A percentile compares a stretch with the other conserved stretches of the same genome.
Evolutionary conservation across 2,113 vertebrate species (phyloP).

Genomic region (Lutjanus erythropterus): DNA sequence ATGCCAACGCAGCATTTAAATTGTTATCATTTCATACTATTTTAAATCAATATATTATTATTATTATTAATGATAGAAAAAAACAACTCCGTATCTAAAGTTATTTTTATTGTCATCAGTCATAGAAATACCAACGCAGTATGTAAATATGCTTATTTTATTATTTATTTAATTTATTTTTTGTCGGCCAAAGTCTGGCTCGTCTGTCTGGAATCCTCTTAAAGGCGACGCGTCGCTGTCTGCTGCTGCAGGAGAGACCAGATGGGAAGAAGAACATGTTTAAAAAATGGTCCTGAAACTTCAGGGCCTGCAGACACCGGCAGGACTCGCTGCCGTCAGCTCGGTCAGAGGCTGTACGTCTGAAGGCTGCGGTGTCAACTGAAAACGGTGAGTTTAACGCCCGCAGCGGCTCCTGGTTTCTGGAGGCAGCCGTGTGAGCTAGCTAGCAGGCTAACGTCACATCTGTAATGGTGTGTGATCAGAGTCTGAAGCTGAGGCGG

Average conservation of each 20-base stretch:
- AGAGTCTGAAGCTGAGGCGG: constrained; percentile 1
- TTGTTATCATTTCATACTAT: neutral
- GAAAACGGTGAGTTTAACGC: constrained; percentile 59
- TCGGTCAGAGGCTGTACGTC: neutral
- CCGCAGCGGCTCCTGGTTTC: neutral
- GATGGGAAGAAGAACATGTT: constrained; percentile 29
- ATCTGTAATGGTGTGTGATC: constrained; percentile 37
- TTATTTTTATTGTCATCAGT: too few species aligned
- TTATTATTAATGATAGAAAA: too few species aligned
- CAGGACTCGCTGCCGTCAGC: constrained; percentile 40
- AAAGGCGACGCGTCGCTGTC: constrained; percentile 78
- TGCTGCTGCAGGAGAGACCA: constrained; percentile 50
- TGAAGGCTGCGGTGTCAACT: constrained; percentile 38
- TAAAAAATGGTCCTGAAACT: constrained; percentile 56
- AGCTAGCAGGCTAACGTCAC: constrained; percentile 74
- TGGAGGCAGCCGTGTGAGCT: constrained; percentile 9
- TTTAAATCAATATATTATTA: too few species aligned
- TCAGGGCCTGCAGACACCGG: constrained; percentile 16
- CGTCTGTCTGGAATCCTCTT: constrained; percentile 77
- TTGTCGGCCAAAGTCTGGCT: constrained; percentile 78
- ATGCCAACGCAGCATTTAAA: too few species aligned
- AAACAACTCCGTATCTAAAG: too few species aligned
- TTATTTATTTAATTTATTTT: constrained; percentile 43
- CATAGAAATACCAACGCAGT: too few species aligned
- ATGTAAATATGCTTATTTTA: neutral